Percentiles rank a stretch among this genome's conserved stretches.
These are phyloP conservation scores for Cantharis nigra DNA, from an alignment of 2,888 invertebrate genomes.

Conservation along the genomic window DNA sequence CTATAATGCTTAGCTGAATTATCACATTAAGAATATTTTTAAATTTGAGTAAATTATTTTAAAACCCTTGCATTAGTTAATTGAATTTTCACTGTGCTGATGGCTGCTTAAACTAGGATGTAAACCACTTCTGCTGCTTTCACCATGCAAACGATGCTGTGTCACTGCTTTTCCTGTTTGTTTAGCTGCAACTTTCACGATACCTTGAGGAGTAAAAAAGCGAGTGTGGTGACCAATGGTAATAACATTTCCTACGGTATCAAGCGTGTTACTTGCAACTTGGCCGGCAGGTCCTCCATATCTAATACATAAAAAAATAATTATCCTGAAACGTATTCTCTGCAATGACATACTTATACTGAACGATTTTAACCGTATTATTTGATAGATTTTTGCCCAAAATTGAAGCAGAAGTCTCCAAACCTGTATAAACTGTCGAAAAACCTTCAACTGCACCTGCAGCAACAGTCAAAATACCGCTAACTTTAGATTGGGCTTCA, in stretches of 20 bases:
- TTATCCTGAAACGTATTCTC: background rate
- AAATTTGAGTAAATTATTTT: background rate
- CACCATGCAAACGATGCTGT: constrained; percentile 42
- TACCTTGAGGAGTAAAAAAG: constrained; percentile 68
- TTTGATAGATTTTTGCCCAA: constrained; percentile 67
- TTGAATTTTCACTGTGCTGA: background rate
- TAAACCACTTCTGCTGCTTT: background rate
- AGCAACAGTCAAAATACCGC: constrained; percentile 67
- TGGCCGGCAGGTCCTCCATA: constrained; percentile 71
- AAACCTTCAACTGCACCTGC: constrained; percentile 74
- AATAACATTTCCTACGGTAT: constrained; percentile 72
- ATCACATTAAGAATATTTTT: background rate
- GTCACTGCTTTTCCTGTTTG: constrained; percentile 64
- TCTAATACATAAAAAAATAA: constrained; percentile 51
- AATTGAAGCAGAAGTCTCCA: constrained; percentile 72
- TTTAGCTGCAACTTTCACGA: constrained; percentile 67
- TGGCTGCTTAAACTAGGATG: constrained; percentile 1
- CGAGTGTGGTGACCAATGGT: constrained; percentile 67
- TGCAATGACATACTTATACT: constrained; percentile 66
- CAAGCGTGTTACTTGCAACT: constrained; percentile 68
- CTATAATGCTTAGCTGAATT: background rate
- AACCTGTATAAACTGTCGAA: constrained; percentile 69
- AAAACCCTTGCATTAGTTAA: background rate
- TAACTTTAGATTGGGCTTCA: constrained; percentile 62
- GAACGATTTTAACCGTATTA: constrained; percentile 75